Conservation (phyloP, 1,140 invertebrate genomes). For the Notospermus geniculatus region DNA sequence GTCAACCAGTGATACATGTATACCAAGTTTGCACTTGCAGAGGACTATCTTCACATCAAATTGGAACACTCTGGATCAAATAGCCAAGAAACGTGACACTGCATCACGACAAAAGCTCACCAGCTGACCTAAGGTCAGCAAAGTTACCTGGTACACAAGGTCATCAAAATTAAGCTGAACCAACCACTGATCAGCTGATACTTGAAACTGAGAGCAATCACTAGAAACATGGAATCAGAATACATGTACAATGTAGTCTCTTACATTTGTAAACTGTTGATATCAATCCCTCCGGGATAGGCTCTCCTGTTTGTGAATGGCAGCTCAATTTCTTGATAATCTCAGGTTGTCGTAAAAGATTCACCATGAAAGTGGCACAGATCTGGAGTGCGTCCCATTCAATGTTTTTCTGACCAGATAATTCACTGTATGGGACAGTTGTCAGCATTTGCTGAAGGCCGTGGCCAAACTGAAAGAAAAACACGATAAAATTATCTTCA, state of each 20-base stretch:
- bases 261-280: no score
- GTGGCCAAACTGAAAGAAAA: slow-evolving; percentile 71
- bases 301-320: slow-evolving; percentile 73
- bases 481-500: no score
- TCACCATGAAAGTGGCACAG: slow-evolving; percentile 74
- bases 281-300: slow-evolving; percentile 63
- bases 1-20: no score
- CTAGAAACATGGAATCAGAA: slow-evolving; percentile 58
- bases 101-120: no score
- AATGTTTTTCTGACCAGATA: slow-evolving; percentile 78
- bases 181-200: neutral
- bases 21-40: no score
- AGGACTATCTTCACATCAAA: no score
- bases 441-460: slow-evolving; percentile 79
- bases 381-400: slow-evolving; percentile 88
- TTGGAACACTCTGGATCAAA: no score
- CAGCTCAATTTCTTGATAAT: slow-evolving; percentile 67
- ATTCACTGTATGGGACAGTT: slow-evolving; percentile 74
- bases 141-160: no score
- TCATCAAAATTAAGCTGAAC: neutral
- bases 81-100: no score
- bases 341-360: slow-evolving; percentile 74
- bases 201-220: neutral
- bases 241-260: slow-evolving; percentile 62
- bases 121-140: no score